Evolutionary conservation across 2,113 vertebrate species (phyloP).

Genomic region (Sisor rabdophorus): DNA sequence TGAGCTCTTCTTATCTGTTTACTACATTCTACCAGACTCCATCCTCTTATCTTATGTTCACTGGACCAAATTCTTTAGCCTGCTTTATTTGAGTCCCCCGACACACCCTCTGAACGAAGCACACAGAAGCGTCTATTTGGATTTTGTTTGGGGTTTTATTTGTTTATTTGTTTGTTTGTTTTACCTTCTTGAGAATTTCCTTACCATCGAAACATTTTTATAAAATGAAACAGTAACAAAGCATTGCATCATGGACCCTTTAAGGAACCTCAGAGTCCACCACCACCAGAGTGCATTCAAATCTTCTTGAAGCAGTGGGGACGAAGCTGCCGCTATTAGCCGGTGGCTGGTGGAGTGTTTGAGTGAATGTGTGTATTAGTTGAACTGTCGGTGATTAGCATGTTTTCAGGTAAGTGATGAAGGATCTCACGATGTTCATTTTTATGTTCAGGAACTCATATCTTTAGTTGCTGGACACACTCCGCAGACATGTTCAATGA

Average conservation of each 20-base stretch:
- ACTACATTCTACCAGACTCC: too few relatives aligned
- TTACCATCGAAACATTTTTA: neutral
- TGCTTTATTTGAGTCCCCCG: neutral
- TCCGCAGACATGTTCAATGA: neutral
- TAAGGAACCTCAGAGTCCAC: neutral
- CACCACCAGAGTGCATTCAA: too few relatives aligned
- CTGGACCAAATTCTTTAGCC: neutral
- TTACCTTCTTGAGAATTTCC: neutral
- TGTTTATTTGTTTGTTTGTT: neutral
- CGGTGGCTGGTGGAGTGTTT: neutral
- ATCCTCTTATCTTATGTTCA: too few relatives aligned
- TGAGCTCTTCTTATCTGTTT: too few relatives aligned
- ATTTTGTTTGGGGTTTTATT: neutral
- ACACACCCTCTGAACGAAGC: neutral
- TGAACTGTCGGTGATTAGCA: neutral
- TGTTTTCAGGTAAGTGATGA: slow-evolving; percentile 1
- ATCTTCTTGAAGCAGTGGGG: neutral
- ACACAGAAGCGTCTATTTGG: neutral
- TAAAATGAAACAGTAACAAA: neutral
- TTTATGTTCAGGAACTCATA: neutral
- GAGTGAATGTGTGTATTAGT: neutral
- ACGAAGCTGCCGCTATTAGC: neutral
- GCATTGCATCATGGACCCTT: neutral
- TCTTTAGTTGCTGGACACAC: neutral
- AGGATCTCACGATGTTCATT: slow-evolving; percentile 5